phyloP scores from a whole-genome alignment of 2,888 invertebrate genomes.

The Keiferia lycopersicella region DNA sequence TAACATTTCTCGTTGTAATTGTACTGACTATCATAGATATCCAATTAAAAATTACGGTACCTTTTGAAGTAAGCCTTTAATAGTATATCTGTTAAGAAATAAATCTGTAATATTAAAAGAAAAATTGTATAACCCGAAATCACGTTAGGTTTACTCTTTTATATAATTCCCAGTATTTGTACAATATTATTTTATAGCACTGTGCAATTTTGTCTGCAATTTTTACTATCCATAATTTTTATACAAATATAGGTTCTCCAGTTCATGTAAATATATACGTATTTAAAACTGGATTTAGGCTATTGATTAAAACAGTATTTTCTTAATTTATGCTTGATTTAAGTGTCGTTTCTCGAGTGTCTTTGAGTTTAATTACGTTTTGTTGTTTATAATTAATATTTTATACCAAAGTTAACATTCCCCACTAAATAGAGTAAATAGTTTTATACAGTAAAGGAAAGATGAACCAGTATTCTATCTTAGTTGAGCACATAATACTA shows the following conservation, averaged over 20 bases:
- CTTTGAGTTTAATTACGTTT: slow-evolving; percentile 75
- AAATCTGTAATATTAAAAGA: slow-evolving; percentile 57
- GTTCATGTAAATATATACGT: slow-evolving; percentile 75
- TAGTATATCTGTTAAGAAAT: slow-evolving; percentile 50
- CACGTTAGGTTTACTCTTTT: slow-evolving; percentile 40
- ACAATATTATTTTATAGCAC: slow-evolving; percentile 31
- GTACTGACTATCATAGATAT: slow-evolving; percentile 17
- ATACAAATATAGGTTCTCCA: slow-evolving; percentile 48
- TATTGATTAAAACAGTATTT: slow-evolving; percentile 76
- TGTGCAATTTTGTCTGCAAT: slow-evolving; percentile 37
- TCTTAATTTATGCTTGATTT: slow-evolving; percentile 77
- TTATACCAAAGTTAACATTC: slow-evolving; percentile 89
- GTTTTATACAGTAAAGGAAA: slow-evolving; percentile 44
- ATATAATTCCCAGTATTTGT: slow-evolving; percentile 32
- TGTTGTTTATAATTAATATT: slow-evolving; percentile 80
- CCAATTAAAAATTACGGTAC: slow-evolving; percentile 56
- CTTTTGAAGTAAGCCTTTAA: slow-evolving; percentile 66
- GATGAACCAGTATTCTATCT: slow-evolving; percentile 60
- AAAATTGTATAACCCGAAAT: slow-evolving; percentile 36
- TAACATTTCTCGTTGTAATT: slow-evolving; percentile 12
- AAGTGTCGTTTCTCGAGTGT: slow-evolving; percentile 72
- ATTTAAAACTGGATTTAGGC: slow-evolving; percentile 63
- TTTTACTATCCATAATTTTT: slow-evolving; percentile 17
- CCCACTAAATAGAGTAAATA: slow-evolving; percentile 81
- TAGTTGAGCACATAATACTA: slow-evolving; percentile 53